phyloP scores from a whole-genome alignment of 2,888 invertebrate species.

The Volucella inflata region DNA sequence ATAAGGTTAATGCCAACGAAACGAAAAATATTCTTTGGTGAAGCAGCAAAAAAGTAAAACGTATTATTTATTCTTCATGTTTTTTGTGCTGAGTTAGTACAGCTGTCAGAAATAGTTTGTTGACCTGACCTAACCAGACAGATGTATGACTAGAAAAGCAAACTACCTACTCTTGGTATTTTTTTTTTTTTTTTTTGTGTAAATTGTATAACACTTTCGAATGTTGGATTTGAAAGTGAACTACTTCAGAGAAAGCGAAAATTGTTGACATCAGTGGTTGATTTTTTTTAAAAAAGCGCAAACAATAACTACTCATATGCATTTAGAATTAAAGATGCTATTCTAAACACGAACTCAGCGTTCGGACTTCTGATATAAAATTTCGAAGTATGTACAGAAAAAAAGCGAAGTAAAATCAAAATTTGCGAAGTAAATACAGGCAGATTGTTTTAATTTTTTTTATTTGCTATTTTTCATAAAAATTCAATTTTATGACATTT shows the following conservation, averaged over 20 bases:
- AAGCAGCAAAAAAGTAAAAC: conserved; percentile 23
- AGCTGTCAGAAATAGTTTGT: conserved; percentile 45
- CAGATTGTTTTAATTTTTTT: no score
- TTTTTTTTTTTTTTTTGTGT: neutral
- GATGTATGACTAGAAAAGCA: conserved; percentile 5
- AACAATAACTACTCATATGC: no score
- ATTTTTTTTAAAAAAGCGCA: no score
- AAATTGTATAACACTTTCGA: conserved; percentile 17
- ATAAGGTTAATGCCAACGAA: conserved; percentile 54
- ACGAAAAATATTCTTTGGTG: conserved; percentile 20
- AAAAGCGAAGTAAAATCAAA: no score
- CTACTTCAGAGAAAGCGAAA: neutral
- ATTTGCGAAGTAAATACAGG: no score
- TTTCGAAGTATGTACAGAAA: no score
- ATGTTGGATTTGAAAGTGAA: neutral
- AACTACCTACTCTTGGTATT: neutral
- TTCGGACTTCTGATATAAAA: no score
- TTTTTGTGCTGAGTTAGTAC: conserved; percentile 29
- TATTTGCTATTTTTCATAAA: no score
- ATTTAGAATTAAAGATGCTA: no score
- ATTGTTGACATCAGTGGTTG: no score
- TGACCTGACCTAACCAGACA: conserved; percentile 34
- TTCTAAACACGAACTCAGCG: no score
- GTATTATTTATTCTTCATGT: conserved; percentile 48
- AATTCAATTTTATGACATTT: no score